Base-by-base conservation (phyloP, 1,140 invertebrate species). In the Drosophila persimilis region DNA sequence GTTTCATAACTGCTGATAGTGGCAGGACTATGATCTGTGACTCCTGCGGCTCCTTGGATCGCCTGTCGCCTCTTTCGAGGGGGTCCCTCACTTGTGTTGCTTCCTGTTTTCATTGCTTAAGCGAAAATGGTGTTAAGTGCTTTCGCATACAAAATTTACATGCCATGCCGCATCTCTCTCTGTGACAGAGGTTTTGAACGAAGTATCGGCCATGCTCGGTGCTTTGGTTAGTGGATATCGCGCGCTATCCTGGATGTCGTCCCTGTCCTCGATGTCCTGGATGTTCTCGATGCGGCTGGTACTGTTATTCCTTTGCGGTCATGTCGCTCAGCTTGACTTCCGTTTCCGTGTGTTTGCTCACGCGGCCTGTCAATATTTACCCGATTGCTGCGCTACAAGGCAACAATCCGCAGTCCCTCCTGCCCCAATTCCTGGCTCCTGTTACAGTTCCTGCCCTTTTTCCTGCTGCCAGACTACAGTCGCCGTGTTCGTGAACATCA, bases 91-190 rank as follows among this genome's bases (percentile, higher is more conserved):
- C 8, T 17, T 35, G n/a, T 50, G 45, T n/a, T 20, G 46, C 52
- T 22, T 44, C 35, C 46, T 86, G 83, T 86, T 86, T 86, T 78
- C 75, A 64, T 70, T 88, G 83, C 83, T 73, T 88, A 76, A 86
- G 81, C 78, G 83, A 86, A 86, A 86, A 88, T 70, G 78, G 78
- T 86, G 83, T 88, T 86, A 86, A 86, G 83, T 86, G 83, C 78
- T 86, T 86, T 88, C 83, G 78, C 83, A 86, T 86, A 88, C 83
- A 88, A 88, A 88, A 86, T 88, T 88, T 86, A 86, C 83, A 86
- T 83, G 83, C 69, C 66, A 74, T 65, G 78, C 29, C 29, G 7
- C 7, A 8, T 0, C 31, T 9, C 31, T 9, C 29, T 31, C 11
- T 39, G 35, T 39, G 35, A 39, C 35, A 81, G 78, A 73, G 76